Evolutionary conservation across 2,113 vertebrate species (phyloP), one percentile per base, ranked within the genome.

Genomic region (Hipposideros armiger): DNA sequence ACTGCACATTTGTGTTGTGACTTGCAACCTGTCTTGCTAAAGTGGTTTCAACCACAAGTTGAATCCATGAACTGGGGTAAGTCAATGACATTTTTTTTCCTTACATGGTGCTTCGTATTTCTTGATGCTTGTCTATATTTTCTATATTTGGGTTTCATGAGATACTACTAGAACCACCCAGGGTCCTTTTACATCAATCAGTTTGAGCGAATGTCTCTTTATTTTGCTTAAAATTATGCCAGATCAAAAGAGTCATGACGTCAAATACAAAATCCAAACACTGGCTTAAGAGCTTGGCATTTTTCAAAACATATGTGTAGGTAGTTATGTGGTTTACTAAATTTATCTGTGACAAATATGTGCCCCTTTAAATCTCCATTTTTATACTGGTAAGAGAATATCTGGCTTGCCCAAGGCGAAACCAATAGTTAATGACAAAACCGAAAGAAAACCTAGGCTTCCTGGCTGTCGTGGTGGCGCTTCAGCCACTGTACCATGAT

Each of bases 401-500:
- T 42, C 42, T 80, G 19, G 14, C 42, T 91, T 86, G 19, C 87
- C 30, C 26, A 86, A 64, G 32, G 17, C 32, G 17, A 77, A 88
- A 67, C 42, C 93, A 78, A 45, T 91, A 67, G 82, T 60, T 72
- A 69, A 52, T 93, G 67, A 82, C 66, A 84, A 78, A 70, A 83
- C 56, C 64, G 70, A 32, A 83, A 58, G 30, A 85, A 82, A 85
- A 47, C 4, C 16, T 32, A 40, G 81, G 28, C 77, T 67, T 90
- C n/a, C 47, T 91, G 90, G 60, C 19, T 94, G 10, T 82, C 67
- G 47, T 86, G 86, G 67, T 96, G 94, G 87, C 93, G 30, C n/a
- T 15, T 88, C 70, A 77, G 62, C 28, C 92, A 85, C 8, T 66
- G 30, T 67, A 62, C 26, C n/a, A 52, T 17, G 76, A 72, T 66